Conservation (phyloP, 2,888 invertebrate genomes). For the Glyphotaelius pellucidus region DNA sequence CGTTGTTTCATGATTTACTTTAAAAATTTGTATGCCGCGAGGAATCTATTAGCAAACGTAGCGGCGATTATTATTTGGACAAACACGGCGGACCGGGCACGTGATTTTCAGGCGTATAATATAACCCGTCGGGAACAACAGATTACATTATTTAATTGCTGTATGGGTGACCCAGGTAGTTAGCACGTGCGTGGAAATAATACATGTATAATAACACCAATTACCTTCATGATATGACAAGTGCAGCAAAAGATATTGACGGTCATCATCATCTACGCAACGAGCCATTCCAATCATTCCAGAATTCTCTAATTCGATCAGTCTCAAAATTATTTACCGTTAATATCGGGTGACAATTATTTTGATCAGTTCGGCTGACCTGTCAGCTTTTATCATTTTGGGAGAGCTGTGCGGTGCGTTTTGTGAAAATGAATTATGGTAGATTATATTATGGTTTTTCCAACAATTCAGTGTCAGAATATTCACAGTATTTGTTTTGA, state of each 20-base stretch:
- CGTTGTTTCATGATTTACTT: conserved; percentile 40
- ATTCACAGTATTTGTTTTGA: too few species aligned
- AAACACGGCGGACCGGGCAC: conserved; percentile 25
- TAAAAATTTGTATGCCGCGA: conserved; percentile 35
- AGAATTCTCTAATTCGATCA: not conserved
- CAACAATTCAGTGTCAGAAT: too few species aligned
- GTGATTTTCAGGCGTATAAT: conserved; percentile 25
- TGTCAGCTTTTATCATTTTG: too few species aligned
- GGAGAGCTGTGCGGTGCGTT: too few species aligned
- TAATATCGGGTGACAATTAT: too few species aligned
- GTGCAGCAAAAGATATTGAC: conserved; percentile 12
- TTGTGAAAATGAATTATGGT: too few species aligned
- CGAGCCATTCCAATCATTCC: not conserved
- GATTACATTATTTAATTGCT: conserved; percentile 13
- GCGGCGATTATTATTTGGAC: conserved; percentile 29
- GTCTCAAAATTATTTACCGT: not conserved
- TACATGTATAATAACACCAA: conserved; percentile 15
- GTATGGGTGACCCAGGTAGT: not conserved
- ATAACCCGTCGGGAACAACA: not conserved
- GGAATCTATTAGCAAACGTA: conserved; percentile 23
- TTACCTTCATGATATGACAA: conserved; percentile 29
- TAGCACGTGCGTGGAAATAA: conserved; percentile 41
- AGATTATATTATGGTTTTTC: too few species aligned
- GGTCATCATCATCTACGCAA: not conserved
- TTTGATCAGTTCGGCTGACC: too few species aligned